These are phyloP conservation scores for Linurgus olivaceus DNA, from an alignment of 2,797 vertebrate species.

Conservation along the genomic window DNA sequence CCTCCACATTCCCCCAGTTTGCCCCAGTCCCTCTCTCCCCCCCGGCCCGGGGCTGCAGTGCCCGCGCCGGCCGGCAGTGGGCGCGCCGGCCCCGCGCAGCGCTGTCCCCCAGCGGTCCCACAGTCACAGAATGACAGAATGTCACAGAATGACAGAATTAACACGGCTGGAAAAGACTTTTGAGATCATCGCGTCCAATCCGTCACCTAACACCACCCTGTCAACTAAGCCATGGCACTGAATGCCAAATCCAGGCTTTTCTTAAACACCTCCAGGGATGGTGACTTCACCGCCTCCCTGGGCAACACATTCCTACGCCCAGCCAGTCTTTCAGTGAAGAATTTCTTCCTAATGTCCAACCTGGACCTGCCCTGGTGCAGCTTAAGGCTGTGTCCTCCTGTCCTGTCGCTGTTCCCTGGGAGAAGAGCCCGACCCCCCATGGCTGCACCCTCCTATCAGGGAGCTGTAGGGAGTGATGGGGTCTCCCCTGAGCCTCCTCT, in stretches of 20 bases:
- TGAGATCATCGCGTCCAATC: no score
- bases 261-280: not conserved
- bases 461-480: not conserved
- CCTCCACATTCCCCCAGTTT: no score
- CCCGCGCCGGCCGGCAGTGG: slow-evolving; percentile 44
- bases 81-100: not conserved
- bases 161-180: not conserved
- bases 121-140: not conserved
- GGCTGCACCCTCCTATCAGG: not conserved
- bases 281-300: not conserved
- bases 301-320: not conserved
- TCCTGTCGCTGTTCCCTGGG: not conserved
- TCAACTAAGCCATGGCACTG: not conserved
- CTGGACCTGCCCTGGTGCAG: not conserved
- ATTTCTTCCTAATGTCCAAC: not conserved
- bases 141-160: not conserved
- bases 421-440: not conserved
- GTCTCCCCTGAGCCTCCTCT: not conserved
- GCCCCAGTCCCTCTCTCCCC: no score
- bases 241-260: not conserved
- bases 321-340: not conserved
- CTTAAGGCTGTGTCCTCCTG: not conserved
- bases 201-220: not conserved
- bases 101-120: no score
- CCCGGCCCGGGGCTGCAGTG: not conserved